Percentiles rank a stretch among this genome's conserved stretches.
phyloP scores from a whole-genome alignment of 1,140 invertebrate genomes.

The Anthonomus grandis region DNA sequence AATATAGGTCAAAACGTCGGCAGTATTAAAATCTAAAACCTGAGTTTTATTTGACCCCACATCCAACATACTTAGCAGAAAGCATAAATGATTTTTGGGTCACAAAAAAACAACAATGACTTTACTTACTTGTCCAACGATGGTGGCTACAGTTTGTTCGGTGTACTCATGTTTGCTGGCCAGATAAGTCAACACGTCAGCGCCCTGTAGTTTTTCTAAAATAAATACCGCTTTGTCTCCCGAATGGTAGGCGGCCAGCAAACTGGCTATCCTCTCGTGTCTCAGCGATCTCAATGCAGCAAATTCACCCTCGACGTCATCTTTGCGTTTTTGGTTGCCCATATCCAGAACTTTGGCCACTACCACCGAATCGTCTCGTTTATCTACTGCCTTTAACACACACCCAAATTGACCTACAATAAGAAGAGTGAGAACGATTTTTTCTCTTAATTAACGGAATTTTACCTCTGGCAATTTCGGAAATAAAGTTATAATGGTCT shows the following conservation, averaged over 20 bases:
- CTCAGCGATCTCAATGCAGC: conserved; percentile 74
- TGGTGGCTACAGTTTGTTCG: conserved; percentile 84
- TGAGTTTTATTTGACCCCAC: too few species aligned
- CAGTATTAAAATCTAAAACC: too few species aligned
- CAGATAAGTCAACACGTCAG: conserved; percentile 87
- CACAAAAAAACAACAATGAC: too few species aligned
- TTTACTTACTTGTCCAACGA: conserved; percentile 66
- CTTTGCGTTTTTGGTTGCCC: conserved; percentile 60
- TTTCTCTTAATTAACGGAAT: neutral
- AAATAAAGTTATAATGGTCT: conserved; percentile 77
- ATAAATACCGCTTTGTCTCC: conserved; percentile 68
- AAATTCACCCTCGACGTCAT: conserved; percentile 72
- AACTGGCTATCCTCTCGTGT: conserved; percentile 78
- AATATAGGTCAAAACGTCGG: too few species aligned
- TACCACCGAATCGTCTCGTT: conserved; percentile 65
- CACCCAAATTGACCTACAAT: conserved; percentile 69
- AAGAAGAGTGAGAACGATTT: neutral
- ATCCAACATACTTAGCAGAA: too few species aligned
- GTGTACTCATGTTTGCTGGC: conserved; percentile 82
- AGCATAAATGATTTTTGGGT: too few species aligned
- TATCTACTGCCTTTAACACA: conserved; percentile 79
- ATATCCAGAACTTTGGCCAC: conserved; percentile 75
- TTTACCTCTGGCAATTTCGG: conserved; percentile 61
- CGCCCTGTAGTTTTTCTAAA: conserved; percentile 84
- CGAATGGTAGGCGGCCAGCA: conserved; percentile 70